Percentiles rank a stretch among this genome's conserved stretches.
Evolutionary conservation across 64 coral and sea anemone species (phyloP).

Genomic region (Dendrophyllia cribrosa): DNA sequence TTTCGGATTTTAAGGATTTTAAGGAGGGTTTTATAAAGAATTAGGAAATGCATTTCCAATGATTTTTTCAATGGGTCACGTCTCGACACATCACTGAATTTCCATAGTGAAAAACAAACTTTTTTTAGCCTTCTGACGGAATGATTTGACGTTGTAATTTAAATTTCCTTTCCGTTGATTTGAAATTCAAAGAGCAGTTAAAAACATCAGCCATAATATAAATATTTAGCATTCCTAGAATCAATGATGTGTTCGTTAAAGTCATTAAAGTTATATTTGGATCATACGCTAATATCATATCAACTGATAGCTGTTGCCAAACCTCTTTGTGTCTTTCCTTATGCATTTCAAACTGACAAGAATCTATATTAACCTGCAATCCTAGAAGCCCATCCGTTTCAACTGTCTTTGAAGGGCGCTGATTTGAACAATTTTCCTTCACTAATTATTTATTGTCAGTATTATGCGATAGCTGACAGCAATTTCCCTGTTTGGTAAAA

Average conservation of each 20-base stretch:
- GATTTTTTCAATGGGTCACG: not conserved
- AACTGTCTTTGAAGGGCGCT: not conserved
- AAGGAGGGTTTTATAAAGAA: not conserved
- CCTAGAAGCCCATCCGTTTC: not conserved
- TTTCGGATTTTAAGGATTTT: constrained; percentile 2
- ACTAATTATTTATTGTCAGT: not conserved
- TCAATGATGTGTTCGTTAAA: not conserved
- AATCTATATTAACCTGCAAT: too few species aligned
- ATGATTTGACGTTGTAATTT: not conserved
- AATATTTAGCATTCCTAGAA: constrained; percentile 18
- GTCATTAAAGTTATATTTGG: constrained; percentile 11
- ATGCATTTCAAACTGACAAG: too few species aligned
- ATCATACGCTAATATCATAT: not conserved
- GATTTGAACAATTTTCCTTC: not conserved
- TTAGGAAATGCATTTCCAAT: not conserved
- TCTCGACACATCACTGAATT: not conserved
- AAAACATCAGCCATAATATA: not conserved
- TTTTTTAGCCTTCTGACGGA: not conserved
- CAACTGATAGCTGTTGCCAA: not conserved
- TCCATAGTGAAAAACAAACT: not conserved
- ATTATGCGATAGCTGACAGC: not conserved
- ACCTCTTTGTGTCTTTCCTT: too few species aligned
- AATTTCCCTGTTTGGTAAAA: not conserved
- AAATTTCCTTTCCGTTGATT: constrained; percentile 16
- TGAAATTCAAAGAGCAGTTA: not conserved